Evolutionary conservation across 2,797 vertebrate species (phyloP).

Genomic region (Microchirus variegatus): DNA sequence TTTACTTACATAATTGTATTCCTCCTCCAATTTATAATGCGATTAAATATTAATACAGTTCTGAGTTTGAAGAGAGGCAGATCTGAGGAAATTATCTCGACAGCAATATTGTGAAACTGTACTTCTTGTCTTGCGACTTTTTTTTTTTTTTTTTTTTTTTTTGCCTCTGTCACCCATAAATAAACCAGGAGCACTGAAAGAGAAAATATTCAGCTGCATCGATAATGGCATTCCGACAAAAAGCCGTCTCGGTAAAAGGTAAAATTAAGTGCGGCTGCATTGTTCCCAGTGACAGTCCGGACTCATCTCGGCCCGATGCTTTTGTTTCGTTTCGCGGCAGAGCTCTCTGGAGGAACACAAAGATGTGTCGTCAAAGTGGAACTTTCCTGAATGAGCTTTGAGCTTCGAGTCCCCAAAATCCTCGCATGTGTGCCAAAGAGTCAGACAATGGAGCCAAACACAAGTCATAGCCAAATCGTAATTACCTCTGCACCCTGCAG

Average conservation of each 20-base stretch:
- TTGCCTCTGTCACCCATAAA: slow-evolving; percentile 57
- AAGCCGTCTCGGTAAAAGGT: slow-evolving; percentile 42
- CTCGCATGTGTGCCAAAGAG: slow-evolving; percentile 46
- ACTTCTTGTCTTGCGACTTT: slow-evolving; percentile 64
- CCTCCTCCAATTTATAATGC: slow-evolving; percentile 80
- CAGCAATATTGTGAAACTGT: slow-evolving; percentile 71
- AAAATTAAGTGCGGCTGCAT: slow-evolving; percentile 55
- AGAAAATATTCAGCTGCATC: slow-evolving; percentile 56
- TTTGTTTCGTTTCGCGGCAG: slow-evolving; percentile 66
- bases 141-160: too few species aligned
- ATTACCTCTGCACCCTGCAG: slow-evolving; percentile 75
- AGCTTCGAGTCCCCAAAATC: slow-evolving; percentile 62
- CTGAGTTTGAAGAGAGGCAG: slow-evolving; percentile 70
- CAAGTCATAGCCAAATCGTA: slow-evolving; percentile 75
- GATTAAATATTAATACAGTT: slow-evolving; percentile 84
- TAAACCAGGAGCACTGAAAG: slow-evolving; percentile 42
- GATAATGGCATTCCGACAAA: slow-evolving; percentile 52
- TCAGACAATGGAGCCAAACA: slow-evolving; percentile 69
- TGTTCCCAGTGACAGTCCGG: slow-evolving; percentile 50
- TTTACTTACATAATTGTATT: slow-evolving; percentile 85
- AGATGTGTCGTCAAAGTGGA: slow-evolving; percentile 68
- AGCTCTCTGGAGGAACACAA: slow-evolving; percentile 63
- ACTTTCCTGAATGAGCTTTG: slow-evolving; percentile 64
- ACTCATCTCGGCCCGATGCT: slow-evolving; percentile 60
- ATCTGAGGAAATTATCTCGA: slow-evolving; percentile 75